Conservation (phyloP, 64 coral and sea anemone species). For the Montipora capricornis region DNA sequence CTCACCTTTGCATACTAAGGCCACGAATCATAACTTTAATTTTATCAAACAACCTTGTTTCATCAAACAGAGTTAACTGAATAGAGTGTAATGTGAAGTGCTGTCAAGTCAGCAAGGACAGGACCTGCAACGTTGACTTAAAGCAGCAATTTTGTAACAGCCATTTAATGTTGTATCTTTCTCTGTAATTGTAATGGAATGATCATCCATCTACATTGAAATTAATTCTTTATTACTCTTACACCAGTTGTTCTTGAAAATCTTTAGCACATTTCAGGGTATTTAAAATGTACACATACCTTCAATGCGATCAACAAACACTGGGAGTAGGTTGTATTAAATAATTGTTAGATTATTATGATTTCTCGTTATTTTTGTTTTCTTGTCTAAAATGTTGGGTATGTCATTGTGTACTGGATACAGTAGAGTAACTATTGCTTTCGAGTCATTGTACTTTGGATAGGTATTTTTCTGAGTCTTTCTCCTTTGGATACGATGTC, state of each 20-base stretch:
- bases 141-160: neutral
- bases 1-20: neutral
- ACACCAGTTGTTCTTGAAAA: neutral
- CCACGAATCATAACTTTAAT: neutral
- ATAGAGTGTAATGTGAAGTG: no score
- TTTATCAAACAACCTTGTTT: neutral
- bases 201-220: no score
- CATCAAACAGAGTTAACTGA: no score
- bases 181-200: neutral
- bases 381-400: neutral
- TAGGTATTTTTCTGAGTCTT: no score
- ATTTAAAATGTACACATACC: neutral
- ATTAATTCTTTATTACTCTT: neutral
- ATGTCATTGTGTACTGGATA: neutral
- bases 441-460: no score
- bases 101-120: neutral
- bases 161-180: neutral
- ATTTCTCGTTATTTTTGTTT: neutral
- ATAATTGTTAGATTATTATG: neutral
- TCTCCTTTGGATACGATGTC: no score
- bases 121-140: neutral
- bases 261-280: neutral
- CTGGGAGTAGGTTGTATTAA: neutral
- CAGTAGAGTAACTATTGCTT: no score
- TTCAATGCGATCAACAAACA: conserved; percentile 4